Base-by-base conservation (phyloP, 2,113 vertebrate genomes). In the Lophius piscatorius region DNA sequence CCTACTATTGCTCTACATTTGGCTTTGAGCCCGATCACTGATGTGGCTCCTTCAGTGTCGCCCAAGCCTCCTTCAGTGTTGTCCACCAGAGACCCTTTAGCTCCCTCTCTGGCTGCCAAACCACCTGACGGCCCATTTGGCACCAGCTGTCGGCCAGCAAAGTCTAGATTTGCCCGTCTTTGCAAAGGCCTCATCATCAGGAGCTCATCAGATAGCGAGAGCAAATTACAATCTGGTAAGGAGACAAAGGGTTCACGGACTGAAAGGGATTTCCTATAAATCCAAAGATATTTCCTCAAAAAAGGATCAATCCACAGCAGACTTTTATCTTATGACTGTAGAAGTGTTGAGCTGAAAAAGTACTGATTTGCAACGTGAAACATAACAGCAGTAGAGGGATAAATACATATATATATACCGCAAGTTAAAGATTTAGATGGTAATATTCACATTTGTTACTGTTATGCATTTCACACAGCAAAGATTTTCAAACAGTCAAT, bases 151-250 rank as follows among this genome's bases (percentile, higher is more conserved):
- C 22, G 41, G 28, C 11, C 48, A 24, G 20, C 1, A 9, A 51
- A 38, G 17, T 62, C 49, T n/a, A 13, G 21, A 46, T 48, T 38
- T 14, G 28, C 4, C 23, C 44, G 2, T 39, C 57, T 34, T 34
- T 70, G 66, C 74, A 47, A 63, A 51, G 26, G 61, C 40, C 23
- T 50, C 41, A 21, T 71, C 46, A 59, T 64, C 17, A 21, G 41
- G 24, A 20, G 42, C 58, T 68, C 64, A 64, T 67, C 46, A 47
- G 60, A 69, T 17, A n/a, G 41, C 35, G 20, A 56, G 39, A 67
- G 48, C 41, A 54, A 22, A 44, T 56, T 59, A 65, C 40, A 63
- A 38, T 72, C 11, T 66, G 47, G 34, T 40, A 40, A 72, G 56
- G 50, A 79, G 74, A 47, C 36, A 3, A 6, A 57, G 3, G 63